A percentile compares a stretch with the other conserved stretches of the same genome.
phyloP scores from a whole-genome alignment of 1,140 invertebrate species.

The Homalodisca vitripennis region DNA sequence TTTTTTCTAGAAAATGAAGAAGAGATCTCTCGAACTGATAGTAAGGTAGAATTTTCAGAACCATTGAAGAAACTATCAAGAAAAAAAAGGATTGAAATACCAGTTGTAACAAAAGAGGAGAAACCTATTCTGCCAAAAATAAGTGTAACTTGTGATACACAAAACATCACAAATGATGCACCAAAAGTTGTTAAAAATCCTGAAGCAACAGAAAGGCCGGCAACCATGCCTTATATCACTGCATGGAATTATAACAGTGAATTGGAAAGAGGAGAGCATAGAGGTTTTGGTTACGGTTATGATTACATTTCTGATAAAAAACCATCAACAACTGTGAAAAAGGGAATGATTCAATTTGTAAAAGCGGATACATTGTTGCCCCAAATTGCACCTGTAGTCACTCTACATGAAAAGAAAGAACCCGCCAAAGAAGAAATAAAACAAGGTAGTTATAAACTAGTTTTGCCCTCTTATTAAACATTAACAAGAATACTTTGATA shows the following conservation, averaged over 20 bases:
- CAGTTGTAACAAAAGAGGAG: constrained; percentile 1
- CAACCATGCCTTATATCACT: constrained; percentile 29
- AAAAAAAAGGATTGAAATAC: constrained; percentile 27
- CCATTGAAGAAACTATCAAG: not conserved
- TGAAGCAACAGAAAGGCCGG: not conserved
- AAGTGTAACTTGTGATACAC: not conserved
- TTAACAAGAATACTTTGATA: no score
- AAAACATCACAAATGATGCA: not conserved
- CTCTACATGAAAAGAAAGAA: not conserved
- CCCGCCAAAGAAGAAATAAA: not conserved
- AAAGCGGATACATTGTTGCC: constrained; percentile 47
- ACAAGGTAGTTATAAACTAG: no score
- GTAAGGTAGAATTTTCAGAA: not conserved
- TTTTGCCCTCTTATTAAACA: no score
- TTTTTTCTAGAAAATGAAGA: no score
- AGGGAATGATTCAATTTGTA: constrained; percentile 47
- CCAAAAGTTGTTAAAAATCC: not conserved
- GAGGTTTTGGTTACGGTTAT: constrained; percentile 37
- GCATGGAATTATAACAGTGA: constrained; percentile 27
- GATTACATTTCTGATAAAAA: not conserved
- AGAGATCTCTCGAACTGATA: no score
- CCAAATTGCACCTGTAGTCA: not conserved
- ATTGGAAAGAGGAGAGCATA: constrained; percentile 32
- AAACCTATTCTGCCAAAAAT: not conserved
- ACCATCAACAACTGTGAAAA: constrained; percentile 40